phyloP scores from a whole-genome alignment of 2,888 invertebrate species.

The Pheosia gnoma region DNA sequence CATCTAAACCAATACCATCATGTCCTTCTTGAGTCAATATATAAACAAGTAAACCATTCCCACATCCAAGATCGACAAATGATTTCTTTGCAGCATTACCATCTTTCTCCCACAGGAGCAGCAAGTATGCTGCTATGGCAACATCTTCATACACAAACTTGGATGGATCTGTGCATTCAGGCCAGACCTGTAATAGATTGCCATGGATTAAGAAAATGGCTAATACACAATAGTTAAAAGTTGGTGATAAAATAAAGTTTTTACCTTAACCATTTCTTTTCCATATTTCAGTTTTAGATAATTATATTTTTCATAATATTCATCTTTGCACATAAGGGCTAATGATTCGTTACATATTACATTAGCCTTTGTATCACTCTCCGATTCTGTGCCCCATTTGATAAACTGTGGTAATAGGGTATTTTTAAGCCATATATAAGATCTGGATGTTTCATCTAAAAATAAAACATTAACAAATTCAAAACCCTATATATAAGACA shows the following conservation, averaged over 20 bases:
- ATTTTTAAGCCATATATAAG: conserved; percentile 81
- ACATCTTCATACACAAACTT: conserved; percentile 99
- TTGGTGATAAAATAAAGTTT: neutral
- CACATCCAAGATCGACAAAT: conserved; percentile 98
- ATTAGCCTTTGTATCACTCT: conserved; percentile 37
- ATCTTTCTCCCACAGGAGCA: conserved; percentile 90
- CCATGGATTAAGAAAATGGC: too few relatives aligned
- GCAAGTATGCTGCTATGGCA: conserved; percentile 94
- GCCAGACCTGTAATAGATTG: conserved; percentile 87
- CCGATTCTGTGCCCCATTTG: conserved; percentile 84
- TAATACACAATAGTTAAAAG: neutral
- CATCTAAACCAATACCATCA: conserved; percentile 92
- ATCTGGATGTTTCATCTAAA: conserved; percentile 55
- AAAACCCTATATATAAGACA: too few relatives aligned
- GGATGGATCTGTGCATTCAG: conserved; percentile 95
- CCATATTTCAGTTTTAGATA: conserved; percentile 92
- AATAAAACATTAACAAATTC: conserved; percentile 19
- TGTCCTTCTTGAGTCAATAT: conserved; percentile 94
- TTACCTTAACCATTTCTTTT: conserved; percentile 86
- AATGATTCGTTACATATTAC: conserved; percentile 82
- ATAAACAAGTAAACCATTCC: conserved; percentile 97
- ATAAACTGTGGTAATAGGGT: conserved; percentile 84
- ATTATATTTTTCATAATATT: conserved; percentile 89
- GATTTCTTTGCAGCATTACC: conserved; percentile 66
- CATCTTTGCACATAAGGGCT: conserved; percentile 85